Evolutionary conservation across 2,888 invertebrate species (phyloP), one percentile per base, ranked within the genome.

Genomic region (Andricus curvator): DNA sequence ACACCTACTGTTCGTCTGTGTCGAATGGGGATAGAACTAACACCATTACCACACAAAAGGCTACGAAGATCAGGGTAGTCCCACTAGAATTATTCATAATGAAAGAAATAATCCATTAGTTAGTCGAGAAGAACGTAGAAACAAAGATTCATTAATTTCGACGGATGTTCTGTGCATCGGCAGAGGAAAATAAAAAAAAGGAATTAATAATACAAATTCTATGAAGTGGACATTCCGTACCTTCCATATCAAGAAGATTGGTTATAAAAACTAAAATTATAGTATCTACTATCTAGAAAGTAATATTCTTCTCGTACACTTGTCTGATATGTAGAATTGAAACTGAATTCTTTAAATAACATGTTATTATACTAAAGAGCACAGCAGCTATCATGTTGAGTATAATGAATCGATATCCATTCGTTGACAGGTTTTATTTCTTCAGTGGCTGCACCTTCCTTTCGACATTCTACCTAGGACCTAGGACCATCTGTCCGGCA

Each of bases 141-240:
- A 77, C 79, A 66, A 78, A 77, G 78, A 77, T 83, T 78, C 80
- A 83, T 81, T 80, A 80, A 83, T 83, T 79, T 80, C 78, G 78
- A 78, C 80, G n/a, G n/a, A 29, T 56, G 51, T 29, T 64, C 64
- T 29, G 25, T 13, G 64, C 15, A 64, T 29, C 60, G 60, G 22
- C 60, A 60, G 22, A 22, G 22, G 22, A 60, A n/a, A 60, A n/a
- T 60, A 6, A 60, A 22, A n/a, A n/a, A 60, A n/a, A 60, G 11
- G n/a, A 11, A 13, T 60, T 60, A 60, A 22, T 60, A 11, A 22
- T 22, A 11, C 11, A 60, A 20, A 60, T 60, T 60, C n/a, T 60
- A 48, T 17, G 9, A 22, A 20, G n/a, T n/a, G 60, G 22, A n/a
- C 4, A 60, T 60, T 22, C 22, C 22, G 22, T 22, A 60, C 4